These are phyloP conservation scores for Dendrolimus kikuchii DNA, from an alignment of 1,140 invertebrate species.

Conservation along the genomic window DNA sequence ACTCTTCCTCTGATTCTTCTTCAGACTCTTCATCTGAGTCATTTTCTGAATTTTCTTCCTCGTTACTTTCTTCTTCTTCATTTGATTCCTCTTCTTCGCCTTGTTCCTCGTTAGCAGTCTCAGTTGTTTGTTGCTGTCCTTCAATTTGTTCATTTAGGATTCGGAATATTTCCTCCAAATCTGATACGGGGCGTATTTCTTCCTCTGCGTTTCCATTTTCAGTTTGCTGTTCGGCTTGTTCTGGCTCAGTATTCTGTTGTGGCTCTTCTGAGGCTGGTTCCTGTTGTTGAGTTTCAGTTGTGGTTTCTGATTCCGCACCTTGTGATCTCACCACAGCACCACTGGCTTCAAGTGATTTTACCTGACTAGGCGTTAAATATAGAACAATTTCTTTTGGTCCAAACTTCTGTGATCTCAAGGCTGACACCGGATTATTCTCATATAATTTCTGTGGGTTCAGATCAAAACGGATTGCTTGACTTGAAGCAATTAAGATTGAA, in stretches of 20 bases:
- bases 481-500: constrained; percentile 12
- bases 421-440: constrained; percentile 10
- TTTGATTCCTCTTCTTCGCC: background rate
- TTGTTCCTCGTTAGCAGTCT: background rate
- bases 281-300: background rate
- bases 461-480: constrained; percentile 10
- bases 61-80: too few relatives aligned
- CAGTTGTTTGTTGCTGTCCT: background rate
- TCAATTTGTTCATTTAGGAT: constrained; percentile 12
- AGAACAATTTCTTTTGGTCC: constrained; percentile 42
- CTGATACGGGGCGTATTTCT: constrained; percentile 3
- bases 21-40: constrained; percentile 2
- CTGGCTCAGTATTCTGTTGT: constrained; percentile 2
- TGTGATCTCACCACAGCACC: constrained; percentile 13
- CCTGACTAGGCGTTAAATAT: constrained; percentile 46
- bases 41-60: background rate
- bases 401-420: constrained; percentile 21
- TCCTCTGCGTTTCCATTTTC: constrained; percentile 10
- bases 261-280: background rate
- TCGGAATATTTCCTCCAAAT: constrained; percentile 8
- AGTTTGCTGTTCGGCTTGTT: constrained; percentile 8
- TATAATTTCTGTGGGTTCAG: constrained; percentile 30
- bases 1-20: constrained; percentile 1
- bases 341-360: constrained; percentile 34
- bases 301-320: background rate